Base-by-base conservation (phyloP, 1,140 invertebrate species). In the Drosophila mojavensis region DNA sequence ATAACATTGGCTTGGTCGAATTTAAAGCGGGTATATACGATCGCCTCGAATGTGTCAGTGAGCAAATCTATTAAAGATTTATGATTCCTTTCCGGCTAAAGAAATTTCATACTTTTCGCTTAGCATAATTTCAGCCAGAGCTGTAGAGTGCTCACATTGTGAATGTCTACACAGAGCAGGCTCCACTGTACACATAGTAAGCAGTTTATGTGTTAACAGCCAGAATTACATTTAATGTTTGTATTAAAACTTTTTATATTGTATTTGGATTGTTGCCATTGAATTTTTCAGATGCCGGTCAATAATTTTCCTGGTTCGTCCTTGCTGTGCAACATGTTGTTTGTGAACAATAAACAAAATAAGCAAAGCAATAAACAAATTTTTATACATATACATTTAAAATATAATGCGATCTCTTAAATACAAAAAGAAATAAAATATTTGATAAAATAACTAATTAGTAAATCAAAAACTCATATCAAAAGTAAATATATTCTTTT, bases 231-330 rank as follows among this genome's bases (percentile, higher is more conserved):
- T 78, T 80, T 26, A 2, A 41, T 15, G 15, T 26, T 36, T 50
- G 50, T 56, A 26, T 59, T 68, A 47, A 78, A 63, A 43, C 28
- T 61, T 56, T 47, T 15, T 64, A 51, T 47, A 78, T 15, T 64
- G 54, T 43, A 75, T 68, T 78, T 82, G 75, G 64, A 36, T 56
- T 72, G 66, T 54, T 85, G 82, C 79, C 83, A 85, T 88, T 47
- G 81, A 81, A 78, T 39, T 39, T 53, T 54, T 20, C 74, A 68
- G 74, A 63, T 58, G 78, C 59, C 47, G 56, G 53, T 83, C 70
- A 71, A 83, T 55, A 71, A 83, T 62, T 62, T 33, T 58, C 67
- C 69, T 59, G 71, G 62, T 24, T 83, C 43, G 56, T 67, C 65
- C 69, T 54, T 60, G 13, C 39, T 30, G 24, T 41, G 62, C 76